Conservation (phyloP, 2,797 vertebrate species). For the Pteropus rufus region DNA sequence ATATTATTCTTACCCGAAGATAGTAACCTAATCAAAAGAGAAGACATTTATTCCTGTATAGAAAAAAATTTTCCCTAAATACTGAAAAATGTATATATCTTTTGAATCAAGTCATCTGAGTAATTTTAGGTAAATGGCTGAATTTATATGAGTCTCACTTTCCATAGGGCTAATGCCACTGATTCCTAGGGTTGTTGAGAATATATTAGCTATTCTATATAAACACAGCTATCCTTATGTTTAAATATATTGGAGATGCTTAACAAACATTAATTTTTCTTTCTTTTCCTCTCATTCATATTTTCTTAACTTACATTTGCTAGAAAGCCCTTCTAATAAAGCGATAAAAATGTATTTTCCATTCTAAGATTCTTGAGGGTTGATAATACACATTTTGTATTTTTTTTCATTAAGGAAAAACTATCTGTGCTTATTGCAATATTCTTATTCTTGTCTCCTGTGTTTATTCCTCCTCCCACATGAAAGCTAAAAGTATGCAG, state of each 20-base stretch:
- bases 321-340: neutral
- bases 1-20: neutral
- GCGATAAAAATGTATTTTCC: neutral
- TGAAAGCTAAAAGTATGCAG: neutral
- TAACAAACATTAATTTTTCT: conserved; percentile 4
- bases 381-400: neutral
- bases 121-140: neutral
- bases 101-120: neutral
- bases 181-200: neutral
- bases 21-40: neutral
- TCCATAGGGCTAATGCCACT: neutral
- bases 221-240: neutral
- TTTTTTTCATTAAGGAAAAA: neutral
- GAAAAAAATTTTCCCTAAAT: neutral
- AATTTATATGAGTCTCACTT: conserved; percentile 1
- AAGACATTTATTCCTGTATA: neutral
- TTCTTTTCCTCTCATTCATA: neutral
- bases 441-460: neutral
- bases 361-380: neutral
- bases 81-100: neutral
- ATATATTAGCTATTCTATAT: neutral
- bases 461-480: neutral
- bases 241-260: neutral
- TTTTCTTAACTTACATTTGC: neutral
- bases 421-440: neutral